Evolutionary conservation across 2,113 vertebrate genomes (phyloP).

Genomic region (Oryzias javanicus): DNA sequence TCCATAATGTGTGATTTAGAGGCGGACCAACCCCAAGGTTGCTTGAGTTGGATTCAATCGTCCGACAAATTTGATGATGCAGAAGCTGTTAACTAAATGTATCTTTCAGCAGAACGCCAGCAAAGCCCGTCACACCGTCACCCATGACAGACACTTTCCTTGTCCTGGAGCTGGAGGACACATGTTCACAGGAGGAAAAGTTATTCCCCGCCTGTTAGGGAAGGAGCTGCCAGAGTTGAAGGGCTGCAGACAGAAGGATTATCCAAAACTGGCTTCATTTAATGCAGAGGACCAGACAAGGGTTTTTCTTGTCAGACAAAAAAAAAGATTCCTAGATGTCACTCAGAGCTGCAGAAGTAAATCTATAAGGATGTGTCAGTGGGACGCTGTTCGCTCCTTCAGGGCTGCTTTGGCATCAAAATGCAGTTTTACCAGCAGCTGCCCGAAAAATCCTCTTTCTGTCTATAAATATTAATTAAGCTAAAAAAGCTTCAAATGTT

Average conservation of each 20-base stretch:
- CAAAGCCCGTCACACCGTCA: constrained; percentile 21
- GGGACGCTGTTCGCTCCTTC: constrained; percentile 12
- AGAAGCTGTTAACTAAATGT: constrained; percentile 37
- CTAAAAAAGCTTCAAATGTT: constrained; percentile 16
- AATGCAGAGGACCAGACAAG: neutral
- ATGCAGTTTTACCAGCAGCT: constrained; percentile 44
- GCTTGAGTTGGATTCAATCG: constrained; percentile 27
- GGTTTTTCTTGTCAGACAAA: neutral
- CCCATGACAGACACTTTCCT: constrained; percentile 32
- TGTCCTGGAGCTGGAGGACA: constrained; percentile 38
- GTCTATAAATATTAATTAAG: constrained; percentile 56
- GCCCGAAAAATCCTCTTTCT: constrained; percentile 46
- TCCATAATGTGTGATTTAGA: constrained; percentile 26
- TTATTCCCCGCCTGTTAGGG: constrained; percentile 24
- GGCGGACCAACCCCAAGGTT: constrained; percentile 32
- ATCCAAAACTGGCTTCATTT: constrained; percentile 1
- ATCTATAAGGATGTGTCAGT: neutral
- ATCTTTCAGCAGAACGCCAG: constrained; percentile 22
- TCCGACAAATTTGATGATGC: constrained; percentile 36
- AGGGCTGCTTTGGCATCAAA: constrained; percentile 21
- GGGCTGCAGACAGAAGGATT: neutral
- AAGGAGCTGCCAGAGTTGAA: neutral
- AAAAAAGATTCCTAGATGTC: neutral
- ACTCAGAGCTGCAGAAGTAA: constrained; percentile 1
- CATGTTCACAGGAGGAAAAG: constrained; percentile 21